Base-by-base conservation (phyloP, 1,140 invertebrate genomes). In the Pectinophora gossypiella region DNA sequence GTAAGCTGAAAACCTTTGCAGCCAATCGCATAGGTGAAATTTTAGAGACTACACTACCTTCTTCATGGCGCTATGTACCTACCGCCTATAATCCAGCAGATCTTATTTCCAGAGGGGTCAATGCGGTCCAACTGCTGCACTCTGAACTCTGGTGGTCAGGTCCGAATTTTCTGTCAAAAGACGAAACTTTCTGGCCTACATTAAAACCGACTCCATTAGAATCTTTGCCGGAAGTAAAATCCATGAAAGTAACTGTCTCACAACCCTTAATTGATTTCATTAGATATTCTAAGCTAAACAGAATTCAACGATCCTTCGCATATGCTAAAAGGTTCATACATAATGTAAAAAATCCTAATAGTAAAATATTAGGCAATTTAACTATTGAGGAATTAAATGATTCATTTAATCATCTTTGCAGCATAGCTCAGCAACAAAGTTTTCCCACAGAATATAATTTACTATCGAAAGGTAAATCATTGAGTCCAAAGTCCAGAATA, bases 21-120 rank as follows among this genome's bases (percentile, higher is more conserved):
- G 47, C 47, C 2, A 49, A 49, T 19, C 15, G 40, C 0, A 20
- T 49, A 10, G 23, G 16, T 4, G 27, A 49, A 20, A 55, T 46
- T 3, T 22, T 19, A 3, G 54, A 55, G n/a, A 4, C 19, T 13
- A 44, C 46, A 13, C 15, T 32, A 13, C 15, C 7, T 13, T 13
- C 35, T 18, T 35, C 21, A 12, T 64, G 63, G 53, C 56, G 40
- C 20, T 56, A 54, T 40, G 51, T 46, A 44, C 60, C 42, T 10
- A 43, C 40, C 5, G 7, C 2, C 19, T 2, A 3, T 3, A 43
- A 43, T 43, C 40, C 40, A 18, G 40, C 40, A 18, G 40, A 43
- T 43, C n/a, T 43, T 3, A 7, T n/a, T 5, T 43, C 40, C 3
- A 3, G 40, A 3, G 40, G 40, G 3, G 40, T 43, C 3, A n/a